phyloP scores from a whole-genome alignment of 1,140 invertebrate species.

The Yoshiicerus persimilis region DNA sequence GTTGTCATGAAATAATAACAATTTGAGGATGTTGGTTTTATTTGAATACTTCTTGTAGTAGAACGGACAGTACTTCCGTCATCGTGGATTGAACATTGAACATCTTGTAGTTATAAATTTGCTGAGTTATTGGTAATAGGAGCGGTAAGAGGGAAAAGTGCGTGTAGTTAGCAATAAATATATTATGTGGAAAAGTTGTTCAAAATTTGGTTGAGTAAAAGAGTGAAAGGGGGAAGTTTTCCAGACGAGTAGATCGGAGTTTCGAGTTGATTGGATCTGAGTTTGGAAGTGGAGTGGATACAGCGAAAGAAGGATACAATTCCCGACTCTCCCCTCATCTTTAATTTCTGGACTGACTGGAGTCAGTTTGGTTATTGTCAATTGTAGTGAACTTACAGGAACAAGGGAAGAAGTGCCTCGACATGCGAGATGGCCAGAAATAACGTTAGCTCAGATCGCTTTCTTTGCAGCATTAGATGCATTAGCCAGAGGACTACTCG shows the following conservation, averaged over 20 bases:
- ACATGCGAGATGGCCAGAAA: neutral
- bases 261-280: constrained; percentile 2
- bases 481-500: no score
- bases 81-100: no score
- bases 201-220: neutral
- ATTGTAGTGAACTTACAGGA: neutral
- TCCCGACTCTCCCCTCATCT: neutral
- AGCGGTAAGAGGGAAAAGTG: no score
- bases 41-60: no score
- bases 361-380: neutral
- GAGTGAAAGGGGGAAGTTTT: neutral
- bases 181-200: neutral
- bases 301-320: neutral
- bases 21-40: no score
- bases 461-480: no score
- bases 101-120: no score
- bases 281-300: neutral
- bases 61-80: no score
- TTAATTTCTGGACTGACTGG: neutral
- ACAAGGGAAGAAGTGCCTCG: neutral
- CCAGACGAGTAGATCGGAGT: neutral
- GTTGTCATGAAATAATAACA: no score
- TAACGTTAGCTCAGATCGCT: neutral
- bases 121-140: no score
- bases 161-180: neutral